These are phyloP conservation scores for Leptarthrus brevirostris DNA, from an alignment of 2,888 invertebrate genomes.

Conservation along the genomic window DNA sequence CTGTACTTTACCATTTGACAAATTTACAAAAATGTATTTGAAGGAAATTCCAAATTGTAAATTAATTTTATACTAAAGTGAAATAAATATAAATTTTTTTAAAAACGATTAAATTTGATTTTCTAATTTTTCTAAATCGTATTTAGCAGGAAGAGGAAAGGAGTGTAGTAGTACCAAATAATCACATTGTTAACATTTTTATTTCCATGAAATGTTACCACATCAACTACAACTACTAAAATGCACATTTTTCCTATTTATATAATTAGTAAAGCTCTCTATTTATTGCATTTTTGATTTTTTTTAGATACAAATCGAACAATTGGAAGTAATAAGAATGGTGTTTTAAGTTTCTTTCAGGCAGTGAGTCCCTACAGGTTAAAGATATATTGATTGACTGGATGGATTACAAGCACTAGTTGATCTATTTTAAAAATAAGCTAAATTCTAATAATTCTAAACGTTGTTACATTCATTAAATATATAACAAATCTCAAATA, in stretches of 20 bases:
- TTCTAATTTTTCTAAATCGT: background rate
- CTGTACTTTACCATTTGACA: conserved; percentile 13
- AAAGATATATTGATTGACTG: background rate
- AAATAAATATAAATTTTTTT: conserved; percentile 17
- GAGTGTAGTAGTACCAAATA: too few species aligned
- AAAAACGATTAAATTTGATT: conserved; percentile 1
- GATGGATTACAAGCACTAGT: background rate
- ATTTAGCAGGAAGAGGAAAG: too few species aligned
- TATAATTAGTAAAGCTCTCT: conserved; percentile 3
- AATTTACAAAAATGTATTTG: background rate
- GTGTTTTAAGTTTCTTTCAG: conserved; percentile 21
- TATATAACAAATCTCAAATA: too few species aligned
- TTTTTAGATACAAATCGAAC: background rate
- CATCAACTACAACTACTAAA: background rate
- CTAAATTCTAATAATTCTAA: background rate
- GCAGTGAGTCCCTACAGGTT: conserved; percentile 22
- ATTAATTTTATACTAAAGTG: conserved; percentile 24
- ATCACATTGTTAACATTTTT: too few species aligned
- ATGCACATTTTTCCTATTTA: background rate
- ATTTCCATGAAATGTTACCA: too few species aligned
- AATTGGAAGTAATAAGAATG: background rate
- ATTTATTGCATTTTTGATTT: conserved; percentile 22
- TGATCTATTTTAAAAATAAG: background rate
- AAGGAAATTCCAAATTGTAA: conserved; percentile 1
- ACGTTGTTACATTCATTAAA: too few species aligned